phyloP scores from a whole-genome alignment of 2,797 vertebrate genomes.

The Tolypeutes matacus region DNA sequence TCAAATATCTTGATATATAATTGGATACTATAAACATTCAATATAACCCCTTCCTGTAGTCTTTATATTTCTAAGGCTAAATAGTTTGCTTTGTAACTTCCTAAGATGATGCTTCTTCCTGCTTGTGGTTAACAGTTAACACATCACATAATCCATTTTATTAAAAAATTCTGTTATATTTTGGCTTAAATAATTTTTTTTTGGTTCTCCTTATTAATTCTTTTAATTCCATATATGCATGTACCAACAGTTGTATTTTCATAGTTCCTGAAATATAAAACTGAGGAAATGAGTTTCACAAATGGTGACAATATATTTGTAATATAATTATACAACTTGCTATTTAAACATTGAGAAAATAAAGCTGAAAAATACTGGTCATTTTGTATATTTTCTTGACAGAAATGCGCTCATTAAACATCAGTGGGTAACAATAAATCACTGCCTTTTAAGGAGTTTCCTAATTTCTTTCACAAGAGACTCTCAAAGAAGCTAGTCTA shows the following conservation, averaged over 20 bases:
- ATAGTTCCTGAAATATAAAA: constrained; percentile 69
- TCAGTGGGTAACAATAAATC: constrained; percentile 7
- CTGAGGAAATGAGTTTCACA: constrained; percentile 64
- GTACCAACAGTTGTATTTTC: constrained; percentile 46
- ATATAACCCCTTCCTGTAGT: neutral
- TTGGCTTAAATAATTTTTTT: constrained; percentile 45
- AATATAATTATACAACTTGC: constrained; percentile 35
- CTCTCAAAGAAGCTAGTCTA: constrained; percentile 24
- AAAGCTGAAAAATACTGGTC: constrained; percentile 46
- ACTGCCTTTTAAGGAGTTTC: constrained; percentile 14
- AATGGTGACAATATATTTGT: constrained; percentile 59
- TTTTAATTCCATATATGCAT: constrained; percentile 36
- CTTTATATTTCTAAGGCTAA: constrained; percentile 32
- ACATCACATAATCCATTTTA: constrained; percentile 45
- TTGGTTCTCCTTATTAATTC: constrained; percentile 32
- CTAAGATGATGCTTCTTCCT: constrained; percentile 35
- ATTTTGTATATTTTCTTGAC: constrained; percentile 59
- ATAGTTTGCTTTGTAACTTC: constrained; percentile 58
- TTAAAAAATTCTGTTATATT: constrained; percentile 56
- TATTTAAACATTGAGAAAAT: constrained; percentile 66
- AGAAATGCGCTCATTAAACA: constrained; percentile 59
- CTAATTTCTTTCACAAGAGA: neutral
- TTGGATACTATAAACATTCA: constrained; percentile 29
- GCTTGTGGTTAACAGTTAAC: constrained; percentile 37
- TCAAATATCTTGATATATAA: constrained; percentile 31